Base-by-base conservation (phyloP, 1,140 invertebrate genomes). In the Pinna nobilis region DNA sequence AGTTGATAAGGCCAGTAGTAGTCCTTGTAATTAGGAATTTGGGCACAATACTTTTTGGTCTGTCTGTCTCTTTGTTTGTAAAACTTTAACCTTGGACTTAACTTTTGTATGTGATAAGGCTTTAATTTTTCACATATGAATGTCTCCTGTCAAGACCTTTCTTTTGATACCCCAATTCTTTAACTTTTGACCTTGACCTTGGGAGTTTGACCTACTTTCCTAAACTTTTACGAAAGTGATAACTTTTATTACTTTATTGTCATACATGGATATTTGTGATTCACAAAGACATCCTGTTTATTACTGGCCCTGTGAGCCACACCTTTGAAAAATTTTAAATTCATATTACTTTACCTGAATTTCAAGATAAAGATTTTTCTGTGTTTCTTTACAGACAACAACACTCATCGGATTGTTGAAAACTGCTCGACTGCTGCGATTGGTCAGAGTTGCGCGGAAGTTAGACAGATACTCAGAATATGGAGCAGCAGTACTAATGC, bases 401-500 rank as follows among this genome's bases (percentile, higher is more conserved):
- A 99, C 98, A 28, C 92, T 99, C 83, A 99, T 99, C 88, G 98
- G 98, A 82, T 92, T 99, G 69, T 91, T 99, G 85, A 99, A 99
- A 92, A 99, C 98, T 37, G 98, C 98, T 37, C 92, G 98, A 50
- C 92, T 99, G 73, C 91, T 99, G 65, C 92, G 98, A 77, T 91
- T 99, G 86, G 98, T 99, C 75, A 92, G 98, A 82, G 98, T 99
- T 35, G 98, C 97, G 20, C 92, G 98, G 74, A 99, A 99, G 92
- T 96, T 99, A 83, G 98, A 99, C 91, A 92, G 97, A 83, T 99
- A 99, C 90, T 99, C 97, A 28, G 98, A 99, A 91, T 99, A 99
- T 92, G 98, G 98, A 76, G 98, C 98, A 55, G 98, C 98, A 59
- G 97, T 99, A 66, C 92, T 99, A 61, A 92, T 99, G 70, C 92